Evolutionary conservation across 2,888 invertebrate species (phyloP).

Genomic region (Cephus nigrinus): DNA sequence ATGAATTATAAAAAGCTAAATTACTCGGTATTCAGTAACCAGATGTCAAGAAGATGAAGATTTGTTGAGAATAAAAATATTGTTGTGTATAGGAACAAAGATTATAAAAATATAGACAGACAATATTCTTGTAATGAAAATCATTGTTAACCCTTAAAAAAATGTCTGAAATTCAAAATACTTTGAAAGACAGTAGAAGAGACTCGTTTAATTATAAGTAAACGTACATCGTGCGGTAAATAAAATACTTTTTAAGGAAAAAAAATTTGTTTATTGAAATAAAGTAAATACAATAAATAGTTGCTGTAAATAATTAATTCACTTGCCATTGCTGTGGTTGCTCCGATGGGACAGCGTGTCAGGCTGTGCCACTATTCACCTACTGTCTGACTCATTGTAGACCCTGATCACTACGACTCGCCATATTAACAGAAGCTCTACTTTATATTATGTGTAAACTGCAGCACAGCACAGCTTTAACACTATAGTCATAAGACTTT

Average conservation of each 20-base stretch:
- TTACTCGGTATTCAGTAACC: no score
- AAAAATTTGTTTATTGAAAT: neutral
- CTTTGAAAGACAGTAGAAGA: neutral
- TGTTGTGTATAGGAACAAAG: no score
- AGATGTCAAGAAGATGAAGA: no score
- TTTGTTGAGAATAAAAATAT: no score
- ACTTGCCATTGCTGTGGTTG: neutral
- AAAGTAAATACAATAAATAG: neutral
- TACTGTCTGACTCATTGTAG: conserved; percentile 35
- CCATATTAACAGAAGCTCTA: conserved; percentile 35
- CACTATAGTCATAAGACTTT: neutral
- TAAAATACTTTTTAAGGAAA: neutral
- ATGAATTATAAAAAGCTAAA: no score
- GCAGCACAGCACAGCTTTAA: neutral
- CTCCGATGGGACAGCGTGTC: conserved; percentile 18
- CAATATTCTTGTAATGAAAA: neutral
- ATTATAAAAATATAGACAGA: neutral
- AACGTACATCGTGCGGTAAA: neutral
- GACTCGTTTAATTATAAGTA: neutral
- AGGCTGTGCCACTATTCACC: conserved; percentile 34
- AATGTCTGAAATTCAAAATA: neutral
- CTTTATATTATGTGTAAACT: neutral
- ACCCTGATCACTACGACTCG: conserved; percentile 37
- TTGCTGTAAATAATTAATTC: neutral
- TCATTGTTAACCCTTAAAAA: neutral